Percentiles rank a stretch among this genome's conserved stretches.
phyloP scores from a whole-genome alignment of 2,888 invertebrate genomes.

The Bellardia bayeri region DNA sequence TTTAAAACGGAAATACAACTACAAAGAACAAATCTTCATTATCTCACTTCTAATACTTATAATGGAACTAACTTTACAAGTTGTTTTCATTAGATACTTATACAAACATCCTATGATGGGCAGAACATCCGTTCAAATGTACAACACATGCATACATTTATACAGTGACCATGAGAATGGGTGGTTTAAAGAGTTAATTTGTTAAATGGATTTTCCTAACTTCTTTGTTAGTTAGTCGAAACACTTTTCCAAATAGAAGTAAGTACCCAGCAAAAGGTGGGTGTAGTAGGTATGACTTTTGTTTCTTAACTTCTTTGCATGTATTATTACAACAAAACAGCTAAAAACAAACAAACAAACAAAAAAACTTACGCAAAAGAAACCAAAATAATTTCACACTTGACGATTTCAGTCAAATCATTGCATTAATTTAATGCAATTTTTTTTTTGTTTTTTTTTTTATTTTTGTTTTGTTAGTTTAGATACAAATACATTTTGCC shows the following conservation, averaged over 20 bases:
- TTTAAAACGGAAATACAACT: background rate
- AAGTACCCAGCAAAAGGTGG: constrained; percentile 21
- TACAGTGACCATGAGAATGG: constrained; percentile 61
- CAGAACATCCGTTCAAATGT: constrained; percentile 44
- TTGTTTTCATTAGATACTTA: background rate
- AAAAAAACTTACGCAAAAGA: constrained; percentile 68
- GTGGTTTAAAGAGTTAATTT: constrained; percentile 65
- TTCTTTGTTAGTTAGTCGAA: constrained; percentile 13
- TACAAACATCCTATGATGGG: constrained; percentile 48
- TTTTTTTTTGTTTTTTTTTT: constrained; percentile 10
- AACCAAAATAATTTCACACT: constrained; percentile 73
- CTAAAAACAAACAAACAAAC: background rate
- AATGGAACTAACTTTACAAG: background rate
- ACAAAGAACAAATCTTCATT: constrained; percentile 1
- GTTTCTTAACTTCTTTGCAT: constrained; percentile 35
- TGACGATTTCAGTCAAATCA: constrained; percentile 72
- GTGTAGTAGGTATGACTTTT: constrained; percentile 20
- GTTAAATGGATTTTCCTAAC: constrained; percentile 43
- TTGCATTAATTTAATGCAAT: constrained; percentile 72
- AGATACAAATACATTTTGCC: constrained; percentile 34
- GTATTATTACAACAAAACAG: constrained; percentile 19
- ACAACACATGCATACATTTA: background rate
- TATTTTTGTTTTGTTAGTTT: constrained; percentile 3
- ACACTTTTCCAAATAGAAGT: constrained; percentile 20
- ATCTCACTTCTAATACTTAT: background rate